Percentiles rank a stretch among this genome's conserved stretches.
These are phyloP conservation scores for Agrochola circellaris DNA, from an alignment of 2,888 invertebrate genomes.

Conservation along the genomic window DNA sequence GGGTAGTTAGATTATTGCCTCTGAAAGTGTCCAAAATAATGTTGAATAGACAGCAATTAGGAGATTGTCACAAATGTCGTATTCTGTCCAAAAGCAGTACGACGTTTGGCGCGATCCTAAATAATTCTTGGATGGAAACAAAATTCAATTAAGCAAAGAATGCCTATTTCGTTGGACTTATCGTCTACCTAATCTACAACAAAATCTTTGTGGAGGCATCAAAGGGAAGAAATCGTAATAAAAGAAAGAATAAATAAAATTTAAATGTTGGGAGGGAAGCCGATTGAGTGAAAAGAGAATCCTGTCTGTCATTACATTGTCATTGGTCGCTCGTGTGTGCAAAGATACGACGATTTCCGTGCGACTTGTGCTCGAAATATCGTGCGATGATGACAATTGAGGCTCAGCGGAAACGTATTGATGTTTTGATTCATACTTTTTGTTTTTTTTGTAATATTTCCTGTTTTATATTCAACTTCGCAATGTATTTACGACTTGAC, in stretches of 20 bases:
- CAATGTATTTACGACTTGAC: too few relatives aligned
- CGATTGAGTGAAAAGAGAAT: conserved; percentile 59
- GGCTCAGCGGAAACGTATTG: conserved; percentile 36
- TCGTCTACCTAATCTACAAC: conserved; percentile 42
- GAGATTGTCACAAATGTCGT: conserved; percentile 12
- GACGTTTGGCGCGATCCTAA: conserved; percentile 10
- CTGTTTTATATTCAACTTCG: neutral
- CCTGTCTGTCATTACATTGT: conserved; percentile 67
- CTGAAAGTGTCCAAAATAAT: conserved; percentile 2
- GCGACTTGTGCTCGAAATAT: conserved; percentile 56
- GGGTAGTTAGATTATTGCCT: neutral
- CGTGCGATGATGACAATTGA: conserved; percentile 43
- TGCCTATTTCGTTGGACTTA: conserved; percentile 44
- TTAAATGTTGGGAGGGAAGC: conserved; percentile 58
- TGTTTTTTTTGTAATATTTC: neutral
- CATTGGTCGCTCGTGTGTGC: conserved; percentile 68
- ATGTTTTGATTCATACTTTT: conserved; percentile 34
- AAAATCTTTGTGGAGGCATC: conserved; percentile 49
- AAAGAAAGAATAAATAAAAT: conserved; percentile 61
- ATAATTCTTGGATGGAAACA: conserved; percentile 29
- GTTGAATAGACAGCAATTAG: conserved; percentile 36
- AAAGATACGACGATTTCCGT: conserved; percentile 63
- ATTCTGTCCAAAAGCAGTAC: conserved; percentile 21
- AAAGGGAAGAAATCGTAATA: conserved; percentile 40
- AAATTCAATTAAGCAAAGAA: conserved; percentile 56